Evolutionary conservation across 2,888 invertebrate genomes (phyloP), one percentile per base, ranked within the genome.

Genomic region (Anoplius nigerrimus): DNA sequence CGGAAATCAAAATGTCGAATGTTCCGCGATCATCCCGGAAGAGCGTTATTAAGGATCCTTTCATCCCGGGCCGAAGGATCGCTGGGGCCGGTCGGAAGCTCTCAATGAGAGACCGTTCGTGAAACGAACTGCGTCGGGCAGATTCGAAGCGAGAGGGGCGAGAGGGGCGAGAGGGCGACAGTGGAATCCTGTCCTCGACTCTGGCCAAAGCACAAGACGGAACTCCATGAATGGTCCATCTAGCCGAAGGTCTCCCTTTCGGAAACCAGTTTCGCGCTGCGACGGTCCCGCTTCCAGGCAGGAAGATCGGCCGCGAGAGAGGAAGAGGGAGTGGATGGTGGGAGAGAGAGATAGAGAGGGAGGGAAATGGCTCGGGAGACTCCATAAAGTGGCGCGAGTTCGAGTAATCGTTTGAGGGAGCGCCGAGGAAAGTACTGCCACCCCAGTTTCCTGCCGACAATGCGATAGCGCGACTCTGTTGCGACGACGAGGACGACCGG

Each of bases 201-300:
- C 48, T 63, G 57, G 58, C 43, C 63, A 63, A 63, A 43, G 57
- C 62, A 52, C 34, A 55, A 15, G 58, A 60, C 69, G 69, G 66
- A 69, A 66, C 61, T 69, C 66, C 46, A 60, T 66, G 61, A 69
- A 69, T 66, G 69, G 69, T 56, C 61, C 53, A 69, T 66, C 61
- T 61, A 16, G 52, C 61, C 60, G 57, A 65, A 45, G 60, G 52
- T 65, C 61, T 61, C 52, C 45, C 57, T 54, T 52, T 62, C 56
- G 69, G 66, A 61, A 69, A 51, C 34, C 66, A 66, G 62, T 53
- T 66, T 61, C 62, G 34, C 51, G 48, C 16, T 48, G 48, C 48
- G 48, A 18, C 16, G 48, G 48, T 48, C 48, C 48, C 18, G 18
- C 18, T 48, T 16, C 48, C 5, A 48, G 48, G 48, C 6, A 48